These are phyloP conservation scores for Saguinus midas DNA, from an alignment of 2,113 vertebrate genomes.

Conservation along the genomic window DNA sequence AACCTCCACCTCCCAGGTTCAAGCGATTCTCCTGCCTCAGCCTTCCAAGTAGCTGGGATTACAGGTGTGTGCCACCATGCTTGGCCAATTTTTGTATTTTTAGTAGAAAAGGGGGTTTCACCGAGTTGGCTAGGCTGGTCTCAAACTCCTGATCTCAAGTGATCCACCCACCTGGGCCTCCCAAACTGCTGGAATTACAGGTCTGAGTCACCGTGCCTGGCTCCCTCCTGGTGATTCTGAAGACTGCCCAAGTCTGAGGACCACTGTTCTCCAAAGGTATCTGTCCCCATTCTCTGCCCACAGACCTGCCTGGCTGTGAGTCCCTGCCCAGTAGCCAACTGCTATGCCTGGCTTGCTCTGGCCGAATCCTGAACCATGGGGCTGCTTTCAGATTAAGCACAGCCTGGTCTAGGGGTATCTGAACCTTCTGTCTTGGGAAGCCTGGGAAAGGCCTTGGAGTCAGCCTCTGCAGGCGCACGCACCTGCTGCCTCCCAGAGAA, in stretches of 20 bases:
- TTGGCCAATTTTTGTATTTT: no score
- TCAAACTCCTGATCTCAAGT: no score
- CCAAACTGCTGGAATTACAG: no score
- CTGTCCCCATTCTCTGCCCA: neutral
- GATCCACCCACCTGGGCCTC: no score
- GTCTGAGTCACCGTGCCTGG: no score
- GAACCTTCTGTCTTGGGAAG: neutral
- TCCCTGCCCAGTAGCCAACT: neutral
- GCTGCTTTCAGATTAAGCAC: neutral
- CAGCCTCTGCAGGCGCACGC: neutral
- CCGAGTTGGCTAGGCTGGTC: no score
- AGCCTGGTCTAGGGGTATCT: neutral
- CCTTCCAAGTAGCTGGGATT: no score
- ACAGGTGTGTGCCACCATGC: no score
- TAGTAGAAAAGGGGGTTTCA: no score
- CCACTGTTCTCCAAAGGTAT: neutral
- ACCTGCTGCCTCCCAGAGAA: neutral
- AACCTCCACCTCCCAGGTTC: no score
- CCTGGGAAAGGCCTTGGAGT: neutral
- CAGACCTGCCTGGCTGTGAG: neutral
- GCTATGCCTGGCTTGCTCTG: neutral
- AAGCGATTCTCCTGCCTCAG: no score
- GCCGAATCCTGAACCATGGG: neutral
- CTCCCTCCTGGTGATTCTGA: neutral
- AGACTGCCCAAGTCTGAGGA: fast-evolving